Percentiles rank a stretch among this genome's conserved stretches.
These are phyloP conservation scores for Stegana nigrithorax DNA, from an alignment of 2,888 invertebrate species.

Conservation along the genomic window DNA sequence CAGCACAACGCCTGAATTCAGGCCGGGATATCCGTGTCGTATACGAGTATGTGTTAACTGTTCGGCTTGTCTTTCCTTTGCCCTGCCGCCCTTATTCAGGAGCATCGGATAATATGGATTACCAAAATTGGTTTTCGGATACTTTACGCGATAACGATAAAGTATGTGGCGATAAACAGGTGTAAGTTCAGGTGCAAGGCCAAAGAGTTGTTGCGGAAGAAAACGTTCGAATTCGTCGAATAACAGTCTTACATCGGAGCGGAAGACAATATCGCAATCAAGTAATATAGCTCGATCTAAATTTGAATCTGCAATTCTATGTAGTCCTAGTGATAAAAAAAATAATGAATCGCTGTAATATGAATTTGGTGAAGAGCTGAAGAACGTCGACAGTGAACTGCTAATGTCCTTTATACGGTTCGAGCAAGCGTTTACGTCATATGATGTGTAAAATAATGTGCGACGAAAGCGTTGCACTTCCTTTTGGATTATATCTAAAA, in stretches of 20 bases:
- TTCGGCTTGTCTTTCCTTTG: slow-evolving; percentile 33
- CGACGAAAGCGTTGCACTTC: slow-evolving; percentile 66
- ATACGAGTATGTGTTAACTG: slow-evolving; percentile 40
- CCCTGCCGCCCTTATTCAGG: slow-evolving; percentile 26
- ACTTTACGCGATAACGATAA: slow-evolving; percentile 74
- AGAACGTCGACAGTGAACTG: slow-evolving; percentile 76
- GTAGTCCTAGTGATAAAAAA: slow-evolving; percentile 80
- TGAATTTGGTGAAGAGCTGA: slow-evolving; percentile 76
- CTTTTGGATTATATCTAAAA: slow-evolving; percentile 69
- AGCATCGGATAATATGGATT: slow-evolving; percentile 63
- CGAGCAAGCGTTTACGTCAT: slow-evolving; percentile 75
- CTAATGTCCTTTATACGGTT: slow-evolving; percentile 74
- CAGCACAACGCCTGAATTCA: slow-evolving; percentile 84
- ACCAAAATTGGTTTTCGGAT: slow-evolving; percentile 75
- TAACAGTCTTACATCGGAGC: slow-evolving; percentile 75
- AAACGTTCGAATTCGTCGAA: slow-evolving; percentile 78
- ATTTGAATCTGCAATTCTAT: slow-evolving; percentile 74
- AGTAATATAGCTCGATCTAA: slow-evolving; percentile 77
- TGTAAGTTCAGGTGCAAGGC: slow-evolving; percentile 79
- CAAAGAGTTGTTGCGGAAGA: slow-evolving; percentile 74
- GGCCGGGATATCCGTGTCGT: slow-evolving; percentile 76
- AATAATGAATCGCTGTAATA: slow-evolving; percentile 85
- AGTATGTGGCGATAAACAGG: slow-evolving; percentile 84
- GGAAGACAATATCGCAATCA: slow-evolving; percentile 83
- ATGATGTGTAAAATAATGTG: slow-evolving; percentile 70